Percentiles rank a stretch among this genome's conserved stretches.
Evolutionary conservation across 2,113 vertebrate genomes (phyloP).

Genomic region (Manacus vitellinus): DNA sequence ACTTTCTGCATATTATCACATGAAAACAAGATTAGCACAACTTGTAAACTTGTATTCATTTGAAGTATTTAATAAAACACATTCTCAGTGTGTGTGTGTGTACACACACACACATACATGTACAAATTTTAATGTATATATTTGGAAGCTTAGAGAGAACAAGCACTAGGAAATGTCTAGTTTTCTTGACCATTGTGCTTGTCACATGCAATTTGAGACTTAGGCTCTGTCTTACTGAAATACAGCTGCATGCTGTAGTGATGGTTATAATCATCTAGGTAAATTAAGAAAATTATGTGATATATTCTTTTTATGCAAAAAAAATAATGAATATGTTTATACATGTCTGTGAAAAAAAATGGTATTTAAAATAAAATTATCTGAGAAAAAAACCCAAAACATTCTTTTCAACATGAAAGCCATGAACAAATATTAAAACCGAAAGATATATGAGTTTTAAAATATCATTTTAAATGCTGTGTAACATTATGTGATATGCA

Average conservation of each 20-base stretch:
- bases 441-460: neutral
- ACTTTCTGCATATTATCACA: neutral
- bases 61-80: conserved; percentile 34
- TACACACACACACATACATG: neutral
- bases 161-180: conserved; percentile 5
- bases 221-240: neutral
- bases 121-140: neutral
- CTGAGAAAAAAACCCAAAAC: neutral
- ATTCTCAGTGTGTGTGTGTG: neutral
- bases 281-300: neutral
- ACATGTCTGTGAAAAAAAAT: neutral
- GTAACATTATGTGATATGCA: neutral
- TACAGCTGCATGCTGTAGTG: neutral
- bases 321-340: neutral
- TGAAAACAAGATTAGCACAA: neutral
- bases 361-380: neutral
- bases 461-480: neutral
- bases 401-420: neutral
- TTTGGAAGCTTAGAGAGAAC: conserved; percentile 21
- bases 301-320: neutral
- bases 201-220: neutral
- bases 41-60: conserved; percentile 28
- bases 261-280: neutral
- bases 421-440: neutral
- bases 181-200: neutral